These are phyloP conservation scores for Frieseomelitta varia DNA, from an alignment of 1,140 invertebrate genomes.

Conservation along the genomic window DNA sequence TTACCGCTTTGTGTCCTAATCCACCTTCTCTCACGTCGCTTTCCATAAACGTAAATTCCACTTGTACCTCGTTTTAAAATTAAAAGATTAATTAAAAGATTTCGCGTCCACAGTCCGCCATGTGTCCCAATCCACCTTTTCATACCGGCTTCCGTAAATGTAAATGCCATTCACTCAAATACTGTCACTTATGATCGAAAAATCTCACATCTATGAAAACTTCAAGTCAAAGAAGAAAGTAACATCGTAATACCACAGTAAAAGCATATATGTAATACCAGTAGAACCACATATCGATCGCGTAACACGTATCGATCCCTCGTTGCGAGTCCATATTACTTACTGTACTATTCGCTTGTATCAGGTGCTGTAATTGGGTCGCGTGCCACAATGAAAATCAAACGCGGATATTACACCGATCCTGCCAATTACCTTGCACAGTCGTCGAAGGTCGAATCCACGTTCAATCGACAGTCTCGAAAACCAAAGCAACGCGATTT, in stretches of 20 bases:
- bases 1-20: neutral
- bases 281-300: neutral
- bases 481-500: neutral
- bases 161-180: neutral
- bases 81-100: neutral
- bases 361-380: neutral
- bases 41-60: neutral
- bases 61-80: neutral
- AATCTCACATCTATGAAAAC: neutral
- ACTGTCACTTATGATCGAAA: neutral
- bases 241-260: no score
- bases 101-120: neutral
- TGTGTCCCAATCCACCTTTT: no score
- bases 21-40: neutral
- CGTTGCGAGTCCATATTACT: neutral
- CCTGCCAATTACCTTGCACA: conserved; percentile 13
- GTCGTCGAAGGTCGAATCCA: conserved; percentile 30
- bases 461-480: neutral
- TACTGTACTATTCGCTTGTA: neutral
- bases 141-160: neutral
- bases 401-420: conserved; percentile 11
- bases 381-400: neutral
- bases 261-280: neutral
- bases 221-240: neutral
- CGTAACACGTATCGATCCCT: neutral